Evolutionary conservation across 30 jellyfish, hydroid and myxozoan species (phyloP), one percentile per base, ranked within the genome.

Genomic region (Hydra vulgaris): DNA sequence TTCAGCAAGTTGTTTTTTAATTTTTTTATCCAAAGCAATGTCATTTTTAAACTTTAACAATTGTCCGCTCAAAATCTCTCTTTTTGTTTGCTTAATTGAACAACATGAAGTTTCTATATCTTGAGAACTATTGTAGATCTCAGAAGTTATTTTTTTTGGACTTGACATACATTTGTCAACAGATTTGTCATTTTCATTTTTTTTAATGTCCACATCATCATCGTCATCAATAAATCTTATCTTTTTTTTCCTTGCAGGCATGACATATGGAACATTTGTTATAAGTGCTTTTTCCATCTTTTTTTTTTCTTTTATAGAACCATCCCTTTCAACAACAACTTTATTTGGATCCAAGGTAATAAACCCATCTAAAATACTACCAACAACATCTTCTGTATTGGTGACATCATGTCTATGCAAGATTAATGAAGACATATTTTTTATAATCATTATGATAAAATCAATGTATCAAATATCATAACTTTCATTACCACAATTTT

Each of bases 281-380:
- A 17, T 16, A 8, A n/a, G 61, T 7, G n/a, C n/a, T 20, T 61
- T 74, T 40, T 74, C 74, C 1, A 12, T 25, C 24, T 7, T 0
- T 25, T 74, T 74, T 24, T 74, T 68, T 16, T 24, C 25, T 74
- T 17, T 74, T 74, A 73, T 1, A 17, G 85, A 73, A 7, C 96
- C 96, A 79, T 88, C 90, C 52, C 89, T 55, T 16, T 24, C 66
- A 18, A 88, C 85, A 19, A 56, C 56, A 20, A 88, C 94, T 54
- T 83, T 83, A 19, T 84, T 82, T 22, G 96, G 83, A 27, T 88
- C 90, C 18, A 88, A 84, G 67, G 81, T 88, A 3, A 81, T 94
- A 53, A 88, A 80, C 0, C 96, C 94, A 23, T 83, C 89, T 23
- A 88, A 52, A 3, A 88, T 88, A 26, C 83, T 80, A 4, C 90